Base-by-base conservation (phyloP, 2,113 vertebrate genomes). In the Donacobius atricapilla region DNA sequence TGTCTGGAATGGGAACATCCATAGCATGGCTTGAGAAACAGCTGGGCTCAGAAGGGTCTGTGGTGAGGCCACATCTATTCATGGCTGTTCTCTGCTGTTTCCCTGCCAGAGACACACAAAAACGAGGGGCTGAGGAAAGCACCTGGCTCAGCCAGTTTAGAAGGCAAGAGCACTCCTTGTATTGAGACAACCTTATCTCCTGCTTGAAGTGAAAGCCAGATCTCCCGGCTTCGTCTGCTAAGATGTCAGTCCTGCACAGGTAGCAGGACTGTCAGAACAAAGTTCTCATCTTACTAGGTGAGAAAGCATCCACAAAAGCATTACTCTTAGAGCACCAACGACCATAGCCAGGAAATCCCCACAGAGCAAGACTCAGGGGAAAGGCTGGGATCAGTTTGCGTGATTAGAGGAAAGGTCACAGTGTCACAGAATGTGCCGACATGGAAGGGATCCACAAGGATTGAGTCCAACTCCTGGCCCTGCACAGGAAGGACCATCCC, bases 341-440 rank as follows among this genome's bases (percentile, higher is more conserved):
- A 10, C 53, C 17, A 6, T 0, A 28, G n/a, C 13, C 11, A 21
- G 25, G 76, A 70, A 91, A 73, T 12, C 13, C 42, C 17, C 0
- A 0, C 30, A 24, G 40, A 28, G 4, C 0, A 3, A 60, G 47
- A 23, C 50, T 54, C 23, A 42, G 28, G 6, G 7, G 14, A 23
- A 9, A 30, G 33, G 7, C 35, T 50, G 35, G 28, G 18, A 54
- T 44, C 18, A 20, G 33, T 5, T 15, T 0, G 0, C 50, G 30
- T 1, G 2, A 8, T 9, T 9, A 83, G 42, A 3, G 10, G 57
- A 77, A 57, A 51, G 6, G 58, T 20, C 10, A 4, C 18, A 39
- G 30, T 23, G 19, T 13, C 19, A 13, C 47, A 30, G 73, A 25
- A 47, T 6, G 42, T 30, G 40, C 56, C n/a, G 13, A 21, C 48